Conservation (phyloP, 2,888 invertebrate genomes). For the Andrena hattorfiana region DNA sequence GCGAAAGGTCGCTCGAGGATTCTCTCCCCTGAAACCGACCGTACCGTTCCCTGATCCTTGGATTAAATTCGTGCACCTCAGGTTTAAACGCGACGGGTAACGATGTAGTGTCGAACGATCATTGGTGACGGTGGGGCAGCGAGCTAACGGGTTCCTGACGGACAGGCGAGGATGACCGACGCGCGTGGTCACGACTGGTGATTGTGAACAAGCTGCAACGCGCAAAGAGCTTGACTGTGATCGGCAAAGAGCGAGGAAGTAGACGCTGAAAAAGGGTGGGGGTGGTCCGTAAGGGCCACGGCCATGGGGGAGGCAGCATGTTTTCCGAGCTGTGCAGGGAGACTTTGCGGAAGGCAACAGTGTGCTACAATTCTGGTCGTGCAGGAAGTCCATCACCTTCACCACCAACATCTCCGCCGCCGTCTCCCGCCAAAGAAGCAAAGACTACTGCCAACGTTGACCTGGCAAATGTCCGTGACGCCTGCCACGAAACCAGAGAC, state of each 20-base stretch:
- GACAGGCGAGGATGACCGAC: constrained; percentile 30
- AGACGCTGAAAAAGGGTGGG: constrained; percentile 31
- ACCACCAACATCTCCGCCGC: constrained; percentile 83
- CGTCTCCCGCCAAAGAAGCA: constrained; percentile 82
- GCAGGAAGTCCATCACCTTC: constrained; percentile 83
- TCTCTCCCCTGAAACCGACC: neutral
- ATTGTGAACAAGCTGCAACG: constrained; percentile 17
- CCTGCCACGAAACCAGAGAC: constrained; percentile 67
- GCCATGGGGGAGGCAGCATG: constrained; percentile 85
- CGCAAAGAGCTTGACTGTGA: neutral
- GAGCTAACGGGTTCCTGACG: constrained; percentile 19
- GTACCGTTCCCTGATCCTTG: neutral
- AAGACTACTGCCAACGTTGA: constrained; percentile 77
- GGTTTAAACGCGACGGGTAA: constrained; percentile 17
- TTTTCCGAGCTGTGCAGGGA: constrained; percentile 87
- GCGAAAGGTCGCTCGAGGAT: constrained; percentile 22
- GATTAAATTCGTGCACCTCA: constrained; percentile 1
- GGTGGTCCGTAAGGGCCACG: constrained; percentile 81
- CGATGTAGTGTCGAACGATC: constrained; percentile 53
- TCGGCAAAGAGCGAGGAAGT: neutral
- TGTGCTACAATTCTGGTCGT: constrained; percentile 84
- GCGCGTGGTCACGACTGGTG: constrained; percentile 24
- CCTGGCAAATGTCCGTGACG: constrained; percentile 80
- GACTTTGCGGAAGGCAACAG: constrained; percentile 86
- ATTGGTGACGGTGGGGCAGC: constrained; percentile 28